Base-by-base conservation (phyloP, 2,888 invertebrate genomes). In the Melanargia galathea region DNA sequence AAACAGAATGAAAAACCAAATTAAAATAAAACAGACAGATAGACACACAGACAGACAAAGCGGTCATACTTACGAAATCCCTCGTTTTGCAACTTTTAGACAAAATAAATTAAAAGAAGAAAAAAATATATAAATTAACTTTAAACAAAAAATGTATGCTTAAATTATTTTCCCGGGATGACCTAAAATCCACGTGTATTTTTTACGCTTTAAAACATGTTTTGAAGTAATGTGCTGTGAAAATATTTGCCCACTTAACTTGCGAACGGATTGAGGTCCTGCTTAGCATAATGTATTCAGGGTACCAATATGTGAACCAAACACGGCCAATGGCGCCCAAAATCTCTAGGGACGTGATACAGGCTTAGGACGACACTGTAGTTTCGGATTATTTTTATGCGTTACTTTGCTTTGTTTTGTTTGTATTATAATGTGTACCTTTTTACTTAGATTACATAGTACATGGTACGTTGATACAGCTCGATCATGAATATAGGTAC, bases 251-350 rank as follows among this genome's bases (percentile, higher is more conserved):
- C 63, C 65, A 69, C 67, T 68, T 64, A 70, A 63, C 68, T 66
- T 62, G 64, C 68, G 63, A 65, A 63, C 65, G 65, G 66, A 68
- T 71, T 67, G 67, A 66, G 72, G 63, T 66, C 66, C 63, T 61
- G 69, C 60, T 73, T 72, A 70, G 69, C 71, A 72, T 73, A 73
- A 72, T 72, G 66, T 73, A 73, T 73, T 72, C 73, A 68, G 72
- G 72, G 72, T 72, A 69, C 68, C 72, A 71, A 72, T 71, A 72
- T 73, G 71, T 68, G 72, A 69, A 70, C 69, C 67, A 67, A 68
- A 69, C 67, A 63, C 63, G 65, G 60, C 69, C 66, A 68, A 68
- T 68, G 66, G 69, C 66, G 65, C 51, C 55, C 64, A 67, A 71
- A 69, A 66, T 69, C 67, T 62, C 63, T 2, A 26, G 60, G 62